phyloP scores from a whole-genome alignment of 1,140 invertebrate genomes.

The Bombus breviceps region DNA sequence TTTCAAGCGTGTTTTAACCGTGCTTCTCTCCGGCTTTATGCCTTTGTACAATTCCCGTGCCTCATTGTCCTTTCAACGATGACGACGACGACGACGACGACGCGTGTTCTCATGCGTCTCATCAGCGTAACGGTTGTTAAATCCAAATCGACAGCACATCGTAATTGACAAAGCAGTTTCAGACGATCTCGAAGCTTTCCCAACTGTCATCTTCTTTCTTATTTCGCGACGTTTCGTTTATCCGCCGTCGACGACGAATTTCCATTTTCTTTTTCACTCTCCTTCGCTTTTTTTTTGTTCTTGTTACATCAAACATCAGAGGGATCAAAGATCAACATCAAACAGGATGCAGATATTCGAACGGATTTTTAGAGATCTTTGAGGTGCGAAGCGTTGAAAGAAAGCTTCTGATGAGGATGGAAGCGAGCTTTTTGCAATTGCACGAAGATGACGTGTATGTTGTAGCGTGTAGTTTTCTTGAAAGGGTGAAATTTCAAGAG shows the following conservation, averaged over 20 bases:
- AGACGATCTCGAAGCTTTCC: neutral
- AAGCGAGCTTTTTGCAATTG: no score
- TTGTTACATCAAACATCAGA: neutral
- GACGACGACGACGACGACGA: neutral
- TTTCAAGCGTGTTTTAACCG: neutral
- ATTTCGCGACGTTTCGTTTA: neutral
- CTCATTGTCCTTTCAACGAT: slow-evolving; percentile 26
- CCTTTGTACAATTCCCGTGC: slow-evolving; percentile 35
- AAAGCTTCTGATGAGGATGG: neutral
- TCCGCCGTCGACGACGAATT: neutral
- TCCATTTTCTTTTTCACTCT: neutral
- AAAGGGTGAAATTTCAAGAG: neutral
- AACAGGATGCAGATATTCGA: neutral
- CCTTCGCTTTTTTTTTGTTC: neutral
- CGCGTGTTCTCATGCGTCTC: neutral
- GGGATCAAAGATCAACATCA: slow-evolving; percentile 4
- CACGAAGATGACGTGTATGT: neutral
- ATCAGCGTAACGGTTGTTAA: slow-evolving; percentile 29
- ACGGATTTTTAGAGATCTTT: slow-evolving; percentile 4
- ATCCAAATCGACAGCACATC: slow-evolving; percentile 28
- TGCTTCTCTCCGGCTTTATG: slow-evolving; percentile 23
- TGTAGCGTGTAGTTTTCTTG: neutral
- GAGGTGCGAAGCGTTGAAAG: neutral
- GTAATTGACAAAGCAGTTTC: slow-evolving; percentile 39
- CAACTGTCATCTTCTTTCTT: neutral